phyloP scores from a whole-genome alignment of 2,888 invertebrate species.

The Clostera curtula region DNA sequence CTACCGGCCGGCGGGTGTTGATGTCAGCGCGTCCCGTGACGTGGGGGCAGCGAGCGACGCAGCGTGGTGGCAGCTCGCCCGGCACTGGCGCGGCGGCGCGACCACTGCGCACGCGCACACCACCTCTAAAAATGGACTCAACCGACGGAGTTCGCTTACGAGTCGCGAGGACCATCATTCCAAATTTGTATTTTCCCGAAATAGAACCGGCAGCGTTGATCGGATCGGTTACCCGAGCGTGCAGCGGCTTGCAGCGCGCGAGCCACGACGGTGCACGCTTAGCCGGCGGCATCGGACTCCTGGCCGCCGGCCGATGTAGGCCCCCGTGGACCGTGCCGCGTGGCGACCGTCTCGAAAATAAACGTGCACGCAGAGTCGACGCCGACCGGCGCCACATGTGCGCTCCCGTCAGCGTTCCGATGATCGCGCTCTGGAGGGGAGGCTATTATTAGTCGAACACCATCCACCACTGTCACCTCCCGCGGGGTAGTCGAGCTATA shows the following conservation, averaged over 20 bases:
- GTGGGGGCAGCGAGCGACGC: conserved; percentile 62
- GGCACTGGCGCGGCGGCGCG: conserved; percentile 66
- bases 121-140: conserved; percentile 74
- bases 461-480: conserved; percentile 75
- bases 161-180: conserved; percentile 75
- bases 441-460: conserved; percentile 71
- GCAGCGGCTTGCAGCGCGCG: conserved; percentile 65
- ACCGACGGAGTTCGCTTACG: conserved; percentile 70
- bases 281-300: conserved; percentile 26
- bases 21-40: conserved; percentile 27
- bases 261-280: conserved; percentile 41
- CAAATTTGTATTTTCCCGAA: conserved; percentile 91
- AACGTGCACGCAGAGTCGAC: conserved; percentile 55
- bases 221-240: conserved; percentile 72
- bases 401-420: conserved; percentile 57
- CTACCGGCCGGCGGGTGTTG: conserved; percentile 35
- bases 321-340: conserved; percentile 63
- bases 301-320: conserved; percentile 49
- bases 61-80: conserved; percentile 62
- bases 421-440: conserved; percentile 68
- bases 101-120: conserved; percentile 69
- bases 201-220: conserved; percentile 74
- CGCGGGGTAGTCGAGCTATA: conserved; percentile 70
- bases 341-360: conserved; percentile 71
- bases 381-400: conserved; percentile 67